phyloP scores from a whole-genome alignment of 1,140 invertebrate species.

The Acromyrmex charruanus region DNA sequence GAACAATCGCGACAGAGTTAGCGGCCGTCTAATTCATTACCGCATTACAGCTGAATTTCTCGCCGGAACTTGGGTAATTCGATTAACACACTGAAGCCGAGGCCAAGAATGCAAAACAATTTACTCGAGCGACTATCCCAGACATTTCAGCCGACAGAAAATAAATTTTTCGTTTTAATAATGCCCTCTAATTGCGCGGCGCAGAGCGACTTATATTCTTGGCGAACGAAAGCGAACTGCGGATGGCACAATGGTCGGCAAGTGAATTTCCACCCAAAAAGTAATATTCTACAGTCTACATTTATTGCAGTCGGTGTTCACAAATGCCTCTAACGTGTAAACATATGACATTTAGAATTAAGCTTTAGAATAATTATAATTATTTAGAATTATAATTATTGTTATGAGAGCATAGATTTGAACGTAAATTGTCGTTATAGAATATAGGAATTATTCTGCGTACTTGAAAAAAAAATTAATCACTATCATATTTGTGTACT shows the following conservation, averaged over 20 bases:
- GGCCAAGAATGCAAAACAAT: conserved; percentile 73
- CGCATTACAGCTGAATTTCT: conserved; percentile 51
- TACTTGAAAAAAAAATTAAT: neutral
- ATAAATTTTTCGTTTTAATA: conserved; percentile 73
- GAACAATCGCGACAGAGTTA: conserved; percentile 34
- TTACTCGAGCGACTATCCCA: conserved; percentile 59
- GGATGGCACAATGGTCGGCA: conserved; percentile 20
- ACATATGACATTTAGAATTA: neutral
- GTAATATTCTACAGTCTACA: conserved; percentile 34
- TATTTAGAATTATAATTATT: conserved; percentile 45
- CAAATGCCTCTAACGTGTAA: conserved; percentile 16
- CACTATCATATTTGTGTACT: neutral
- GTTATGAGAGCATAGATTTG: neutral
- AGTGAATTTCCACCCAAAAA: conserved; percentile 32
- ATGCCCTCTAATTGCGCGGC: conserved; percentile 67
- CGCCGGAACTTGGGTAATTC: conserved; percentile 63
- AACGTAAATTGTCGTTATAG: neutral
- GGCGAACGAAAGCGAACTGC: neutral
- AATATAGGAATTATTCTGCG: neutral
- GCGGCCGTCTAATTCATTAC: conserved; percentile 61
- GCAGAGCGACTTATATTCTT: conserved; percentile 38
- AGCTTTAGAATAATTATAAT: conserved; percentile 44
- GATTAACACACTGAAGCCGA: conserved; percentile 48
- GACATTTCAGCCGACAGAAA: conserved; percentile 39
- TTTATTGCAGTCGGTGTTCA: conserved; percentile 35